phyloP scores from a whole-genome alignment of 2,113 vertebrate genomes.

The Oreochromis spilurus region DNA sequence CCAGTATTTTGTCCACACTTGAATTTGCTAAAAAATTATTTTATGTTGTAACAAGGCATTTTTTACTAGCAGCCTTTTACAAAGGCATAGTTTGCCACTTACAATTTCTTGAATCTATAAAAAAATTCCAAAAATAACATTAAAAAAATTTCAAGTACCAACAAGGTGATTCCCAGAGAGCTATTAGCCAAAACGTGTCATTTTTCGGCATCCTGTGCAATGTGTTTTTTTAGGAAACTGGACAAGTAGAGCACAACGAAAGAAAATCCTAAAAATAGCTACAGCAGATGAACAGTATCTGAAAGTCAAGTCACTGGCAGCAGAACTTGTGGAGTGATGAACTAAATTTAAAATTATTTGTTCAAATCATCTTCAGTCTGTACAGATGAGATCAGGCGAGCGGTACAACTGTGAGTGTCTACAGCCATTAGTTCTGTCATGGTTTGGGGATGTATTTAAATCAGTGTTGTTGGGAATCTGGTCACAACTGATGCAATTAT shows the following conservation, averaged over 20 bases:
- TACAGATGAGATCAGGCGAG: rapidly evolving
- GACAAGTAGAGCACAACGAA: background rate
- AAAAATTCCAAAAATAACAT: background rate
- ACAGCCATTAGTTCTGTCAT: background rate
- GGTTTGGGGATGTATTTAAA: background rate
- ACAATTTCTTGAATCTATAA: background rate
- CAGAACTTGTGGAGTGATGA: background rate
- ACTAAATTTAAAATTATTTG: background rate
- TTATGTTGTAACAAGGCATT: background rate
- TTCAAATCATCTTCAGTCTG: background rate
- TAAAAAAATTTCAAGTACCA: background rate
- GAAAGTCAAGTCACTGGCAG: background rate
- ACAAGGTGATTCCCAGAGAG: background rate
- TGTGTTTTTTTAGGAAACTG: background rate
- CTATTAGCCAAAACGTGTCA: background rate
- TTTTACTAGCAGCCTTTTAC: background rate
- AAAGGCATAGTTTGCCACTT: background rate
- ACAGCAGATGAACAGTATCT: background rate
- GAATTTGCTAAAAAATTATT: background rate
- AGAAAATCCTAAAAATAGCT: background rate
- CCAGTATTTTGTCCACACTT: background rate
- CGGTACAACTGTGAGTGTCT: background rate
- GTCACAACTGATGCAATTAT: background rate
- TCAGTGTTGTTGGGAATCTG: background rate
- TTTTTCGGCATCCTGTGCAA: background rate